Percentiles rank a stretch among this genome's conserved stretches.
Conservation (phyloP, 2,888 invertebrate species). For the Tortricodes alternella region DNA sequence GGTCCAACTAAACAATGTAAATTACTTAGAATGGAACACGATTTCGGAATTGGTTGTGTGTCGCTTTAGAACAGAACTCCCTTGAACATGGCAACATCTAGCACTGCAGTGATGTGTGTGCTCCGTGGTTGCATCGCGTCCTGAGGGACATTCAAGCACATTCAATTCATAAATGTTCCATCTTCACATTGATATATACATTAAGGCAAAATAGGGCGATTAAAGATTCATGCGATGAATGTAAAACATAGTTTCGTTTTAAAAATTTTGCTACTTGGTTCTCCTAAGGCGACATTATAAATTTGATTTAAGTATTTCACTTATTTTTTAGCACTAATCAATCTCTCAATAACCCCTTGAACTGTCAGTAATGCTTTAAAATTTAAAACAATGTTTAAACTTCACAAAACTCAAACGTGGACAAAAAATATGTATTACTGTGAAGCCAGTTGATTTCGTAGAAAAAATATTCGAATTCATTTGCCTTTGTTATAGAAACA, state of each 20-base stretch:
- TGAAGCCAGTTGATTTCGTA: not conserved
- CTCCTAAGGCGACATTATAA: too few relatives aligned
- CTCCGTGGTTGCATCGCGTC: too few relatives aligned
- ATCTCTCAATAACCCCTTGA: too few relatives aligned
- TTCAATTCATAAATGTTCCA: conserved; percentile 9
- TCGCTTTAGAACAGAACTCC: conserved; percentile 17
- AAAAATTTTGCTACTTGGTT: too few relatives aligned
- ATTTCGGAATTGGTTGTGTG: conserved; percentile 27
- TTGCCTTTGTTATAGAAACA: conserved; percentile 11
- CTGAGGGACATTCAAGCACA: too few relatives aligned
- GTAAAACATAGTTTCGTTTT: too few relatives aligned
- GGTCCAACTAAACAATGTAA: conserved; percentile 19
- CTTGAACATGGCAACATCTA: conserved; percentile 12
- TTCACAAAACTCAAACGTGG: not conserved
- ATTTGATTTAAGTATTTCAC: too few relatives aligned
- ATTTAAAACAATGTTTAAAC: too few relatives aligned
- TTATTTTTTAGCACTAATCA: too few relatives aligned
- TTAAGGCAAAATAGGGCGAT: too few relatives aligned
- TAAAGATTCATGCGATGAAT: too few relatives aligned
- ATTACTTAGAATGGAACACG: conserved; percentile 27
- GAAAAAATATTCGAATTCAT: not conserved
- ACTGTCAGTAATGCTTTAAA: too few relatives aligned
- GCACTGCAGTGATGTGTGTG: conserved; percentile 6
- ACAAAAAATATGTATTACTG: not conserved
- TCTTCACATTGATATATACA: not conserved